These are phyloP conservation scores for Glyptemys insculpta DNA, from an alignment of 2,797 vertebrate species.

Conservation along the genomic window DNA sequence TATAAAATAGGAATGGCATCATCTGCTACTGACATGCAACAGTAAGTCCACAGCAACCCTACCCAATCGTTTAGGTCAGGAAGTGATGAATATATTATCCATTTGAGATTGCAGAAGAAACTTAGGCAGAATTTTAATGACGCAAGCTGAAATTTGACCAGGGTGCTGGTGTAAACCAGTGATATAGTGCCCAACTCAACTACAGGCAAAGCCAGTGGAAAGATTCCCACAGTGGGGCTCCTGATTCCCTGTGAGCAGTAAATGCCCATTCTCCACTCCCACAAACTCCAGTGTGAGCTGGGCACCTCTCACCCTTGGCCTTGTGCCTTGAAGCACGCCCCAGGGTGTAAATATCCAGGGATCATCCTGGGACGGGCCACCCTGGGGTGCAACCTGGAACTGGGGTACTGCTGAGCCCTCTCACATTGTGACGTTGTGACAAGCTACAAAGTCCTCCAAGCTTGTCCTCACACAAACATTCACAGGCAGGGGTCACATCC, in stretches of 20 bases:
- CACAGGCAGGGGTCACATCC: too few relatives aligned
- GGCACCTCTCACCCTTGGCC: background rate
- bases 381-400: too few relatives aligned
- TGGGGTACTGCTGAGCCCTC: too few relatives aligned
- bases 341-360: background rate
- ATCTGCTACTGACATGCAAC: background rate
- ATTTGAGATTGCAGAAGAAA: background rate
- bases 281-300: background rate
- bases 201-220: background rate
- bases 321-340: background rate
- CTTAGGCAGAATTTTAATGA: background rate
- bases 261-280: background rate
- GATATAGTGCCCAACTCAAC: background rate
- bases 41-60: background rate
- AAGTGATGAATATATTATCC: background rate
- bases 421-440: too few relatives aligned
- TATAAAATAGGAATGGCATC: background rate
- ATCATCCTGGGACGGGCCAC: background rate
- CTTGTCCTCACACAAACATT: too few relatives aligned
- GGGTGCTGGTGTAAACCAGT: too few relatives aligned
- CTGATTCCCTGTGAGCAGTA: fast-evolving
- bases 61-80: background rate
- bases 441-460: too few relatives aligned
- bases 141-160: background rate
- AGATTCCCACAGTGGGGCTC: background rate